phyloP scores from a whole-genome alignment of 2,888 invertebrate species.

The Heliconius erato region DNA sequence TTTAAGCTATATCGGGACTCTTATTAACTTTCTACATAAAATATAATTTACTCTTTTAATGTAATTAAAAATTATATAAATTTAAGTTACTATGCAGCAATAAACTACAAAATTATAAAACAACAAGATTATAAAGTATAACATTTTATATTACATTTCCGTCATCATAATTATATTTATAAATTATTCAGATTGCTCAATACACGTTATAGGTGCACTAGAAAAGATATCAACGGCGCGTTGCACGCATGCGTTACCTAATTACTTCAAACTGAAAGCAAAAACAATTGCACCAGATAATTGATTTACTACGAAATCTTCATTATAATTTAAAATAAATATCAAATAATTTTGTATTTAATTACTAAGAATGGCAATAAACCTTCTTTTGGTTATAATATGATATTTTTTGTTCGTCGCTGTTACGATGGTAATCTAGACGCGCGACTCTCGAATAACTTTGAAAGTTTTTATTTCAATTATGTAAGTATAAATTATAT shows the following conservation, averaged over 20 bases:
- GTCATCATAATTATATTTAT: constrained; percentile 27
- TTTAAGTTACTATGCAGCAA: neutral
- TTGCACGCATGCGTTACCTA: constrained; percentile 47
- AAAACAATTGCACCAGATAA: constrained; percentile 25
- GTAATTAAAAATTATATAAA: neutral
- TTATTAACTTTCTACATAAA: neutral
- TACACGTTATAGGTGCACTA: constrained; percentile 45
- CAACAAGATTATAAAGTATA: neutral
- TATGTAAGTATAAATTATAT: constrained; percentile 2
- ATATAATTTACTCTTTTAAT: neutral
- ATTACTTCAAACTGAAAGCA: constrained; percentile 31
- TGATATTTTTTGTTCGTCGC: neutral
- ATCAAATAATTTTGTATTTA: neutral
- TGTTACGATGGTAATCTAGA: neutral
- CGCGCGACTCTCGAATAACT: constrained; percentile 12
- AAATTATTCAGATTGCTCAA: constrained; percentile 30
- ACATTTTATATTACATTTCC: constrained; percentile 5
- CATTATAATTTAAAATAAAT: constrained; percentile 18
- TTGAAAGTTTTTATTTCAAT: constrained; percentile 20
- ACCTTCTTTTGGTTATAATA: neutral
- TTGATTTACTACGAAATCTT: constrained; percentile 20
- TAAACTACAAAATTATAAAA: neutral
- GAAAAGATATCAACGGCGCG: constrained; percentile 55
- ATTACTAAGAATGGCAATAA: neutral
- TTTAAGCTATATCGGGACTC: neutral